These are phyloP conservation scores for Motacilla tschutschensis DNA, from an alignment of 2,113 vertebrate genomes.

Conservation along the genomic window DNA sequence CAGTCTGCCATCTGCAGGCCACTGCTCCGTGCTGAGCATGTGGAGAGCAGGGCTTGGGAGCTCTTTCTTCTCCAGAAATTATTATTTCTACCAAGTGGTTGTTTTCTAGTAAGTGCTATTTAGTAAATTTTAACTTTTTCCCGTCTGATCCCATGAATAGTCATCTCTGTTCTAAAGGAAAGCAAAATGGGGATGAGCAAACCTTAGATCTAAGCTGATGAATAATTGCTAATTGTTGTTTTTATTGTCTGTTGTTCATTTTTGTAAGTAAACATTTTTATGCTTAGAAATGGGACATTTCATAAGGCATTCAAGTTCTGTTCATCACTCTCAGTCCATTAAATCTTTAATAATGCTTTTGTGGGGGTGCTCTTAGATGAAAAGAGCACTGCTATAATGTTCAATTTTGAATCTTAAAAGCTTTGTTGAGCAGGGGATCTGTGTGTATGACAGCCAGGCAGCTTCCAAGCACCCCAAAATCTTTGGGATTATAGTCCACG, in stretches of 20 bases:
- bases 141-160: neutral
- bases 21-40: neutral
- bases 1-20: constrained; percentile 52
- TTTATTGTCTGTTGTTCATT: neutral
- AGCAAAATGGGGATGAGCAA: neutral
- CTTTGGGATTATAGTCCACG: neutral
- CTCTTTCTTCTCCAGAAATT: neutral
- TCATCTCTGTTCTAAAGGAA: neutral
- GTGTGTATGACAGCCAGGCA: neutral
- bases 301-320: neutral
- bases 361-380: neutral
- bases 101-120: neutral
- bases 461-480: neutral
- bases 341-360: neutral
- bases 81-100: neutral
- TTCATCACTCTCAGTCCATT: neutral
- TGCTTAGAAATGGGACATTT: neutral
- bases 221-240: neutral
- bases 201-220: neutral
- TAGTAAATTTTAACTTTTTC: neutral
- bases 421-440: neutral
- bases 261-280: neutral
- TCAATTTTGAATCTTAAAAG: neutral
- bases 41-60: neutral
- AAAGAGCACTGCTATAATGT: fast-evolving